Evolutionary conservation across 2,797 vertebrate species (phyloP), one percentile per base, ranked within the genome.

Genomic region (Buceros bicornis): DNA sequence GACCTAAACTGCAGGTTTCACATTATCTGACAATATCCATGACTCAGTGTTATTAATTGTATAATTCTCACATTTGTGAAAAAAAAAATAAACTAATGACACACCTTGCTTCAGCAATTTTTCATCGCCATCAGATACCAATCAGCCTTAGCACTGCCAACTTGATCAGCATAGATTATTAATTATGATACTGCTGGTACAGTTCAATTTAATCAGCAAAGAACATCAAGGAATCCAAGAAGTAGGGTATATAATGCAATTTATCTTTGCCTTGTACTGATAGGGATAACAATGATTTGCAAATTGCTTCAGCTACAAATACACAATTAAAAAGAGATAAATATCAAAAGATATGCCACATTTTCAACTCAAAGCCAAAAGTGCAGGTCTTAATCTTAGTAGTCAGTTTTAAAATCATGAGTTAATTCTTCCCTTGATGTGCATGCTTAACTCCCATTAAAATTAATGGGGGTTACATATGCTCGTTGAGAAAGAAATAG

Each of bases 251-350:
- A 96, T 94, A 97, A 65, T 95, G 89, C 89, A 97, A 98, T 98
- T 97, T 96, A 97, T 97, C 98, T 97, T 97, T 96, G 97, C 95
- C 97, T 97, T 94, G 92, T 97, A 97, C 88, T 93, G 97, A 98
- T 97, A 97, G 95, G 96, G 97, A 97, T 97, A 98, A 97, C 96
- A 97, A 96, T 67, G 87, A 97, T 97, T 97, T 98, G 97, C 95
- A 98, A 98, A 98, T 98, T 98, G 95, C 97, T 97, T 98, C 92
- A 94, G 95, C 96, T 97, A 96, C 95, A 97, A 97, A 97, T 96
- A 97, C 97, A 98, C 98, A 98, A 98, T 98, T 98, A 98, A 98
- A 98, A 98, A 97, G 95, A 96, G 97, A 98, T 98, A 98, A 97
- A 97, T 97, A 98, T 98, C 97, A 96, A 97, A 97, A 94, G 56